Percentiles rank a stretch among this genome's conserved stretches.
Evolutionary conservation across 1,140 invertebrate genomes (phyloP).

Genomic region (Stenopsyche tienmushanensis): DNA sequence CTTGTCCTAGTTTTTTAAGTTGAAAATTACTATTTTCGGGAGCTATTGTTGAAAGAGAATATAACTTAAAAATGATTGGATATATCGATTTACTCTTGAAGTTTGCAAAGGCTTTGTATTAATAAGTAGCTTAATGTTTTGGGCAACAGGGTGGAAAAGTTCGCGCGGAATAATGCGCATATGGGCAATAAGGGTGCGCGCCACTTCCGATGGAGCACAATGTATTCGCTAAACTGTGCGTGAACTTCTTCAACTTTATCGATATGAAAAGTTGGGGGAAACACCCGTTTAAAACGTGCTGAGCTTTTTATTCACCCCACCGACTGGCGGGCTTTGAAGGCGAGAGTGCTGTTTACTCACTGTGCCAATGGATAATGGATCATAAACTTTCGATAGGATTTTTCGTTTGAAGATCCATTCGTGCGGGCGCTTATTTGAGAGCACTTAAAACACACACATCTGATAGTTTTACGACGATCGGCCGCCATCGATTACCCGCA

Average conservation of each 20-base stretch:
- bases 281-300: neutral
- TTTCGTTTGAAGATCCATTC: conserved; percentile 4
- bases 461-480: neutral
- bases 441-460: neutral
- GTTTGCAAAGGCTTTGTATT: too few relatives aligned
- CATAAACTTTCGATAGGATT: conserved; percentile 14
- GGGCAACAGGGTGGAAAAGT: too few relatives aligned
- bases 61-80: too few relatives aligned
- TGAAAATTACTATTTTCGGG: too few relatives aligned
- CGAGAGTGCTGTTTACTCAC: conserved; percentile 3
- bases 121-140: too few relatives aligned
- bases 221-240: conserved; percentile 8
- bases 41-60: too few relatives aligned
- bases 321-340: neutral
- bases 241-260: conserved; percentile 8
- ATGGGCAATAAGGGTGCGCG: too few relatives aligned
- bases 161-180: too few relatives aligned
- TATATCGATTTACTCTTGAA: too few relatives aligned
- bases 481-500: neutral
- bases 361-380: conserved; percentile 9
- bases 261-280: neutral
- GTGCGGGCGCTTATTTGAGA: neutral
- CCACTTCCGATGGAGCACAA: too few relatives aligned
- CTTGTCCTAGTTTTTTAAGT: too few relatives aligned
- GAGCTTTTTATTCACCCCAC: neutral